Conservation (phyloP, 23 tunicate genomes). For the Styela plicata region DNA sequence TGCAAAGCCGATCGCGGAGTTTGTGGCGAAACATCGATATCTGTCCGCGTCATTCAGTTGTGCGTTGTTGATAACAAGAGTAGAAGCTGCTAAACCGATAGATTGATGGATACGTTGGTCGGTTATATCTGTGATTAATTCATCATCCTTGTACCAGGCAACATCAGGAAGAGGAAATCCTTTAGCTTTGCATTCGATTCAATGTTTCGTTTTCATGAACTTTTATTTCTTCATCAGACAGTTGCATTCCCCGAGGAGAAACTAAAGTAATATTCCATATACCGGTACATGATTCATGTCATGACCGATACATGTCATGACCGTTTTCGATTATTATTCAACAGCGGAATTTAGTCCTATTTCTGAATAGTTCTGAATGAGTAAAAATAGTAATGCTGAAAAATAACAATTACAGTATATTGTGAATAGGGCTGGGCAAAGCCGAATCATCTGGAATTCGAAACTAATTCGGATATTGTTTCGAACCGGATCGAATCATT, state of each 20-base stretch:
- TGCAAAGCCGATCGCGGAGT: not conserved
- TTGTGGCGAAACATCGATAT: not conserved
- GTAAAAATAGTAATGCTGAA: too few species aligned
- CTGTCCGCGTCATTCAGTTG: not conserved
- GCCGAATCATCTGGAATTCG: too few species aligned
- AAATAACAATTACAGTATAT: too few species aligned
- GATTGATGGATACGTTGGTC: not conserved
- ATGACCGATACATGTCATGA: too few species aligned
- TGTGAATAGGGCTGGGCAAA: too few species aligned
- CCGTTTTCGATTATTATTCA: too few species aligned
- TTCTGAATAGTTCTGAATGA: too few species aligned
- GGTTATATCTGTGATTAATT: not conserved
- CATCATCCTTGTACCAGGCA: not conserved
- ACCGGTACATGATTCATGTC: too few species aligned
- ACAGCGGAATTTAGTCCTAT: too few species aligned
- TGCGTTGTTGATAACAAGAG: not conserved
- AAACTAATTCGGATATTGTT: too few species aligned
- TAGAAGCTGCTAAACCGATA: not conserved
- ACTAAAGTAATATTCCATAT: too few species aligned
- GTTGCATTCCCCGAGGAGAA: not conserved
- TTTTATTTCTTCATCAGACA: not conserved
- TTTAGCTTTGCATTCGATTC: not conserved
- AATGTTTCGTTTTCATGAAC: not conserved
- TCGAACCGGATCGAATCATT: too few species aligned
- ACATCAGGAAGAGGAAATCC: not conserved